Evolutionary conservation across 2,888 invertebrate genomes (phyloP), one percentile per base, ranked within the genome.

Genomic region (Synergus japonicus): DNA sequence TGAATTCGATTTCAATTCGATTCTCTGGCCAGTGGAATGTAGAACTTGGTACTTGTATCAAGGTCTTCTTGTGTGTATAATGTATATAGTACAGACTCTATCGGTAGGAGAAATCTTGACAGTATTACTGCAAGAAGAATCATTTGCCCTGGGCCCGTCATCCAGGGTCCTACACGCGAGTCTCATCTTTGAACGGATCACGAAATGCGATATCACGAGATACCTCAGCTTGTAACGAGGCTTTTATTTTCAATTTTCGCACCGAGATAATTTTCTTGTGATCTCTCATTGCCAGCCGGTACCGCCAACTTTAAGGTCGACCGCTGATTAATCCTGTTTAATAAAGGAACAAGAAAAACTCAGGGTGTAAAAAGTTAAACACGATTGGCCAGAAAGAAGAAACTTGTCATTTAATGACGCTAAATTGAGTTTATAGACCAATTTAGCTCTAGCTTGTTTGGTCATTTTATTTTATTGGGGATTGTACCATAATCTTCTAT

Each of bases 161-260:
- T 79, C 76, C 76, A 76, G 81, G 37, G 54, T 54, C 13, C 49
- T 78, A 82, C 83, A 82, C 83, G 83, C 82, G 81, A 83, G 81
- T 81, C 79, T 81, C 73, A 69, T 73, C 73, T 73, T 73, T 80
- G 79, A 83, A 81, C 80, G 80, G 83, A 83, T 83, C 83, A 83
- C 83, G 83, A 83, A 83, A 83, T 78, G 81, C 81, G 79, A 81
- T 79, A 78, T 83, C 80, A 82, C 79, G 81, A 82, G 78, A 82
- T 82, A 78, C 78, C 77, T 76, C 76, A 76, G 67, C 79, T 79
- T 77, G 78, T 78, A 64, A 58, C 60, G 76, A 81, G 79, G 79
- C 81, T 77, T 77, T 80, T 83, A 81, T 79, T 82, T 83, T 83
- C 78, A 82, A 82, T 81, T 79, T 82, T 78, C 67, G 54, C 78